Percentiles rank a stretch among this genome's conserved stretches.
These are phyloP conservation scores for Rafetus swinhoei DNA, from an alignment of 2,113 vertebrate species.

Conservation along the genomic window DNA sequence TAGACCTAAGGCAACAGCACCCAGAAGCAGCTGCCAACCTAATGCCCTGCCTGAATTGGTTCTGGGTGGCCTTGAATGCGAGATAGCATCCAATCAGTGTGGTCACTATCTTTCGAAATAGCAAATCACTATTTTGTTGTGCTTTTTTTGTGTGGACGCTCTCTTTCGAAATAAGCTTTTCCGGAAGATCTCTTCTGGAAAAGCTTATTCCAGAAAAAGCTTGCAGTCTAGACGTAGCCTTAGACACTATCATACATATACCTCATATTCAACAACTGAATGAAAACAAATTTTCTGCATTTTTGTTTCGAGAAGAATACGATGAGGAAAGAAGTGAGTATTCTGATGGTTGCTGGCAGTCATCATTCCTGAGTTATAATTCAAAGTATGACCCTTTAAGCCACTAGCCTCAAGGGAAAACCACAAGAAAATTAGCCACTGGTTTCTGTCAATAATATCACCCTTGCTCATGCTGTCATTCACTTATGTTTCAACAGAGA, in stretches of 20 bases:
- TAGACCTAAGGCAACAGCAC: too few relatives aligned
- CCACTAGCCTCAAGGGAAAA: not conserved
- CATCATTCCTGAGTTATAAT: not conserved
- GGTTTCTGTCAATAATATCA: not conserved
- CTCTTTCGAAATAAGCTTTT: too few relatives aligned
- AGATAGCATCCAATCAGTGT: too few relatives aligned
- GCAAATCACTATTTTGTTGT: too few relatives aligned
- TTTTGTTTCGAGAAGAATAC: not conserved
- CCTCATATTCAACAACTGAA: not conserved
- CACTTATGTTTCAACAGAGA: rapidly evolving
- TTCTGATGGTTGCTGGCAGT: not conserved
- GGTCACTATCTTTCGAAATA: too few relatives aligned
- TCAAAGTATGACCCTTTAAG: not conserved
- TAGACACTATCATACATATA: not conserved
- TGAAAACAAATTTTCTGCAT: not conserved
- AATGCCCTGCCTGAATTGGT: too few relatives aligned
- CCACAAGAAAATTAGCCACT: not conserved
- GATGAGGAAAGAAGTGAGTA: not conserved
- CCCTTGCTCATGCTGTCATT: not conserved
- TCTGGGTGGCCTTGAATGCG: too few relatives aligned
- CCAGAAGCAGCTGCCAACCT: too few relatives aligned
- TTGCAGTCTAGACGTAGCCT: too few relatives aligned
- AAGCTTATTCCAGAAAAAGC: too few relatives aligned
- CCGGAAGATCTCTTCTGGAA: too few relatives aligned
- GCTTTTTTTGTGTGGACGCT: too few relatives aligned